Conservation (phyloP, 2,797 vertebrate genomes). For the Carduelis carduelis region DNA sequence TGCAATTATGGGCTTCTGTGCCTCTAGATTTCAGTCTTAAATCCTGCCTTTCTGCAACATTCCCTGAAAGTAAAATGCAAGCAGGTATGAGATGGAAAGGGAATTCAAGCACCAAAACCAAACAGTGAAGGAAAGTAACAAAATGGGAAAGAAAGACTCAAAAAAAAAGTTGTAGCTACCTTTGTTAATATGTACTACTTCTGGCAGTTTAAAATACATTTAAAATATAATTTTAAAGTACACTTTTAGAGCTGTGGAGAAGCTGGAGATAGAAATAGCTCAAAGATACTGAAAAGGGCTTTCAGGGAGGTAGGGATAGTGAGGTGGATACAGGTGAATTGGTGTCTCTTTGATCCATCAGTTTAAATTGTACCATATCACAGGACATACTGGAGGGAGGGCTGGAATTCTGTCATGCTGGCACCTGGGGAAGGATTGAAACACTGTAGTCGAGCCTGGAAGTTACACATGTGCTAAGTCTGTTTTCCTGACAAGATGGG, state of each 20-base stretch:
- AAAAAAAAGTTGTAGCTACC: not conserved
- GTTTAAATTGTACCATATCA: not conserved
- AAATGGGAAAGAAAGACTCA: not conserved
- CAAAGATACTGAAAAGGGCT: not conserved
- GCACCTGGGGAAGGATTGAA: not conserved
- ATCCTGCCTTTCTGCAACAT: not conserved
- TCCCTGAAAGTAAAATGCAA: not conserved
- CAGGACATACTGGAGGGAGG: not conserved
- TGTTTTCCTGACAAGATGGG: not conserved
- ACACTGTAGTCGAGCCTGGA: accelerated
- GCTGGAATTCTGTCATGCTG: not conserved
- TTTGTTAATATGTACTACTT: not conserved
- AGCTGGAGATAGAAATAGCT: not conserved
- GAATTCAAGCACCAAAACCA: not conserved
- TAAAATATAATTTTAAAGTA: not conserved
- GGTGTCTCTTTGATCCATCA: not conserved
- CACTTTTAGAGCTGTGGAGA: not conserved
- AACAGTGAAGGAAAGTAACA: not conserved
- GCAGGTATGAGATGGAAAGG: not conserved
- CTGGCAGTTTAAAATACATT: not conserved
- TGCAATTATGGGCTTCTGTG: not conserved
- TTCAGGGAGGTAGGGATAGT: not conserved
- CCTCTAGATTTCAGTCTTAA: not conserved
- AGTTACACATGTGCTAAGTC: not conserved
- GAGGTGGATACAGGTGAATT: not conserved